Evolutionary conservation across 53 echinoderm and acorn worm species (phyloP), one percentile per base, ranked within the genome.

Genomic region (Mesocentrotus franciscanus): DNA sequence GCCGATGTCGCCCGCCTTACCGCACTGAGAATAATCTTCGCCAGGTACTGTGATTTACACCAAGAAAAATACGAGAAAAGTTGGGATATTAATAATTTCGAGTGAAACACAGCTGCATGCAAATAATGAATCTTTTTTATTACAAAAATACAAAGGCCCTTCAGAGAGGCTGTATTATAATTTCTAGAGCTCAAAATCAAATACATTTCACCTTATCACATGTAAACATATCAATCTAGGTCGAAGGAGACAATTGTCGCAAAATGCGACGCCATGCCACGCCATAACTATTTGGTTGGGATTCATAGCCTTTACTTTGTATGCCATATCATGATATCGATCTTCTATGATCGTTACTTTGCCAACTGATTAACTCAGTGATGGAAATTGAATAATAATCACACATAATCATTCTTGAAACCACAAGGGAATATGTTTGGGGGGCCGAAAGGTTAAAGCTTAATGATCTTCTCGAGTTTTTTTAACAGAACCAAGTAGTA

Each of bases 1-100:
- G 9, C 93, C 89, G 59, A 96, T 99, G 72, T 99, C 97, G 1
- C 99, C 99, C 17, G 98, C 96, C 29, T 96, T 96, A 4, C 99
- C 99, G 94, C 99, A 99, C 18, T 89, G 76, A 27, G 92, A 57
- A 92, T 96, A 99, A 95, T 99, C 97, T 83, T 94, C 95, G 2
- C 87, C 87, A 2, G 95, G 78, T 90, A 90, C 90, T 93, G 92
- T 1, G 14, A 57, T 74, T 26, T 20, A 49, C 1, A 39, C 39
- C 1, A 39, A 5, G 6, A 49, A 58, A 84, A 84, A 30, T 20
- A 74, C 32, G 32, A 74, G 30, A 74, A 74, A 27, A 30, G 18
- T 62, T 9, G 17, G 14, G 12, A 26, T 49, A 49, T 49, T 49
- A 11, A 9, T 14, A 16, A 83, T 83, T 27, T 78, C 0, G n/a